Percentiles rank a stretch among this genome's conserved stretches.
Evolutionary conservation across 2,797 vertebrate species (phyloP).

Genomic region (Rousettus madagascariensis): DNA sequence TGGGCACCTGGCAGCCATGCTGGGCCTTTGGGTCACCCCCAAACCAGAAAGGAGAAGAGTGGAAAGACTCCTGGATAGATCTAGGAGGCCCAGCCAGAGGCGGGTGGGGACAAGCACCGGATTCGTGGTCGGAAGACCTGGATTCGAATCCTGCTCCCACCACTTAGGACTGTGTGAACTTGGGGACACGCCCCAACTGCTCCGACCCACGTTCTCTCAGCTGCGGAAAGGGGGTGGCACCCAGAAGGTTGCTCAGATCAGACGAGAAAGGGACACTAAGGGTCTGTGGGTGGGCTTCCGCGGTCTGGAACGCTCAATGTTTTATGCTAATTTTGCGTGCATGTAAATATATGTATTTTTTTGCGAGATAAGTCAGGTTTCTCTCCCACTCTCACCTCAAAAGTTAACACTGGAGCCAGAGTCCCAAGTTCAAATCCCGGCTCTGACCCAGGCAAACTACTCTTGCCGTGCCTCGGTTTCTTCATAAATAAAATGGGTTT

Average conservation of each 20-base stretch:
- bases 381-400: neutral
- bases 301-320: neutral
- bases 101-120: fast-evolving
- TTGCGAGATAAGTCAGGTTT: neutral
- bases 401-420: neutral
- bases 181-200: neutral
- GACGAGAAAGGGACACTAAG: neutral
- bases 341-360: neutral
- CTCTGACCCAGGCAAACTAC: neutral
- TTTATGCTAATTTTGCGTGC: neutral
- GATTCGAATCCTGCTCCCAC: neutral
- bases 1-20: fast-evolving
- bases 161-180: fast-evolving
- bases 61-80: too few species aligned
- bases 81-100: neutral
- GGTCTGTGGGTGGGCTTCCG: neutral
- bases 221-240: neutral
- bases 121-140: neutral
- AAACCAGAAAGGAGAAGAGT: neutral
- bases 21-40: neutral
- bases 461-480: neutral
- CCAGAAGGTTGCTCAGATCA: neutral
- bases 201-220: neutral
- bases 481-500: neutral
- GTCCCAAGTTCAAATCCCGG: neutral